A percentile compares a stretch with the other conserved stretches of the same genome.
phyloP scores from a whole-genome alignment of 2,888 invertebrate genomes.

The Cheilosia variabilis region DNA sequence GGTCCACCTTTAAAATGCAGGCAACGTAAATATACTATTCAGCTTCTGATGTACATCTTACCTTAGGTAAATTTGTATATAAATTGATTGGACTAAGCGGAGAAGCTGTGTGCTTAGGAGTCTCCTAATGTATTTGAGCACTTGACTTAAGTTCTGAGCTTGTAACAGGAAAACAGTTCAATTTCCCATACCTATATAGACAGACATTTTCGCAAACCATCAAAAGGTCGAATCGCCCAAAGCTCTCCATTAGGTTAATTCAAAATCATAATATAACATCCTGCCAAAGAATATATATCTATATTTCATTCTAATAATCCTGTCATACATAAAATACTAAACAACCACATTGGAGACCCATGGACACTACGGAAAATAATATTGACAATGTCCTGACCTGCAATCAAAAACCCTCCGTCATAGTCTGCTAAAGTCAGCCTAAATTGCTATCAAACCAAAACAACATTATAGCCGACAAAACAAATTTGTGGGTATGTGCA shows the following conservation, averaged over 20 bases:
- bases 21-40: too few species aligned
- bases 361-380: conserved; percentile 27
- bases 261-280: not conserved
- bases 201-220: not conserved
- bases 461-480: conserved; percentile 28
- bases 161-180: too few species aligned
- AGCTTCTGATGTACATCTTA: too few species aligned
- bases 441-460: conserved; percentile 40
- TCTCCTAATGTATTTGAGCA: too few species aligned
- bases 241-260: conserved; percentile 11
- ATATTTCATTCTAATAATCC: not conserved
- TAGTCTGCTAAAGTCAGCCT: conserved; percentile 38
- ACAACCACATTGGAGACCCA: not conserved
- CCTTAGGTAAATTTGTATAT: too few species aligned
- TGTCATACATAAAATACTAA: conserved; percentile 8
- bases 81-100: too few species aligned
- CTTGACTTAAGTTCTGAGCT: too few species aligned
- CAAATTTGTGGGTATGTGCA: not conserved
- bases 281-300: not conserved
- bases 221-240: not conserved
- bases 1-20: too few species aligned
- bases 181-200: not conserved
- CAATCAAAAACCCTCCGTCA: conserved; percentile 44
- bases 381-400: conserved; percentile 42
- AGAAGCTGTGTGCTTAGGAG: too few species aligned